Base-by-base conservation (phyloP, 2,888 invertebrate species). In the Hirtodrosophila confusa region DNA sequence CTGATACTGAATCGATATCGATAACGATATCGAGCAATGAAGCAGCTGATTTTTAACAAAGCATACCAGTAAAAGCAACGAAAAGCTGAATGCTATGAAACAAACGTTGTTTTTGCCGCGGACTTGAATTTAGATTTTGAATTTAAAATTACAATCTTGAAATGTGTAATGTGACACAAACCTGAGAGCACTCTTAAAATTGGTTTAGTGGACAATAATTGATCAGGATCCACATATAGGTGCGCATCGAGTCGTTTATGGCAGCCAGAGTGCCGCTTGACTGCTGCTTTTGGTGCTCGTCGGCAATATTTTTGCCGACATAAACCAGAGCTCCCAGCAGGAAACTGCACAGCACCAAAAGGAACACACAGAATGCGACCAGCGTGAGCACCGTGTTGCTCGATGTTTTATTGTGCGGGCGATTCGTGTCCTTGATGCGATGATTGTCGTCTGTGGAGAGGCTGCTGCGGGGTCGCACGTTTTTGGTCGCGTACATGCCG, bases 371-470 rank as follows among this genome's bases (percentile, higher is more conserved):
- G 64, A 91, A 89, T 24, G 90, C 91, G 27, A 89, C 80, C 53
- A 92, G 80, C 9, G 91, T 90, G 36, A 91, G 82, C 11, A 91
- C 77, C 17, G 90, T 83, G 51, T 88, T 90, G 41, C 89, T 89
- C 1, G 84, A 80, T 33, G 83, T 73, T 55, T 84, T 87, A 6
- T 57, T 61, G 27, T 79, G 67, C 0, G 51, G 60, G 43, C 78
- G 66, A 41, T 74, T 75, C 44, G 80, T 64, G 57, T 89, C 88
- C 75, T 90, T 90, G 27, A 85, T 82, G 40, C 90, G 89, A 69
- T 90, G 90, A 63, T 91, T 90, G 56, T 91, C 91, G 63, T 90
- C 91, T 64, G 90, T 89, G 41, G 91, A 91, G 43, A 91, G 85
- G 68, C 91, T 91, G 49, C 91, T 91, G 49, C 91, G 90, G 41